Conservation (phyloP, 2,888 invertebrate genomes). For the Acanthosepion pharaonis region DNA sequence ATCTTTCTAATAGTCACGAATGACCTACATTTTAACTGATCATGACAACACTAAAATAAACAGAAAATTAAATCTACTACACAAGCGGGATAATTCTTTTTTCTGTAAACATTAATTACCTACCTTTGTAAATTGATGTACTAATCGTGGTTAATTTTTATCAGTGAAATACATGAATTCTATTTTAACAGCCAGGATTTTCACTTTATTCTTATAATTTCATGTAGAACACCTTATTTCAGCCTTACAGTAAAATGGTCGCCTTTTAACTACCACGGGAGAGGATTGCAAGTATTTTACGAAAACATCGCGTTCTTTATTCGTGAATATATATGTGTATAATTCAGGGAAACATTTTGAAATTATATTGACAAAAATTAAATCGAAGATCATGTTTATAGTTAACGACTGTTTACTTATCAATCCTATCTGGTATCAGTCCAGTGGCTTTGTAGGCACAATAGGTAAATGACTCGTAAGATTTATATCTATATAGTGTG, state of each 20-base stretch:
- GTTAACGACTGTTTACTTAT: background rate
- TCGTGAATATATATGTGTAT: no score
- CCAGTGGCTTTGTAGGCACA: background rate
- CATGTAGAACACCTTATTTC: background rate
- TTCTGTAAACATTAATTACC: background rate
- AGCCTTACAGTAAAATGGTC: background rate
- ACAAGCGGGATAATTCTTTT: background rate
- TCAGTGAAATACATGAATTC: background rate
- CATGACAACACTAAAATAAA: no score
- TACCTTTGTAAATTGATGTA: background rate
- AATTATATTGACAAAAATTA: background rate
- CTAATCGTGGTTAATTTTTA: background rate
- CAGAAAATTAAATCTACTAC: background rate
- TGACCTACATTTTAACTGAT: no score
- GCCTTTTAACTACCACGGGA: no score
- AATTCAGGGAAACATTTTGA: background rate
- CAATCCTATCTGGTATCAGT: background rate
- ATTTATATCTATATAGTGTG: background rate
- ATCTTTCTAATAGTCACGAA: no score
- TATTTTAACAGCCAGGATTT: background rate
- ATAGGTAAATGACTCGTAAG: background rate
- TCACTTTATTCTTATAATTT: background rate
- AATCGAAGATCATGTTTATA: background rate
- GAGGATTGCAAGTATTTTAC: no score
- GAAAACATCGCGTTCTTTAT: no score